These are phyloP conservation scores for Lutraria rhynchaena DNA, from an alignment of 1,140 invertebrate genomes.

Conservation along the genomic window DNA sequence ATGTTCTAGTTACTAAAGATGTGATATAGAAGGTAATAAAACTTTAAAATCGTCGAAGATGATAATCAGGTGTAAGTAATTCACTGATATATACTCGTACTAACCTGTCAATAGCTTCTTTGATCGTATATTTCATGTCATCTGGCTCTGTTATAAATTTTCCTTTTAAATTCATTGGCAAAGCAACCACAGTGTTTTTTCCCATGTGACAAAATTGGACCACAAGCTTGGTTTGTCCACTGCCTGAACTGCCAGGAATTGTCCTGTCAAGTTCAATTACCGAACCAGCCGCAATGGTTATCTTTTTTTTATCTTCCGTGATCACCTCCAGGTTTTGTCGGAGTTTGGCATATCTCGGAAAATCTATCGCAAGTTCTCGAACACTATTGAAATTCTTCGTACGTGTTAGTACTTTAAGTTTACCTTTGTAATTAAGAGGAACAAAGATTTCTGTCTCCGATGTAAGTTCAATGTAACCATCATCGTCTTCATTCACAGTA, in stretches of 20 bases:
- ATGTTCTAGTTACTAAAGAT: too few relatives aligned
- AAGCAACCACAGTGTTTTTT: not conserved
- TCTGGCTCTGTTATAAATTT: constrained; percentile 28
- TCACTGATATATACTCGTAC: too few relatives aligned
- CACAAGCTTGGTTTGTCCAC: not conserved
- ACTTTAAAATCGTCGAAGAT: too few relatives aligned
- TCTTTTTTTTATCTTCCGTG: not conserved
- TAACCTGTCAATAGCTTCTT: constrained; percentile 46
- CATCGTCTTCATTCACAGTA: not conserved
- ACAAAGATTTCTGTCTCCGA: constrained; percentile 35
- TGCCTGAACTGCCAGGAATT: constrained; percentile 8
- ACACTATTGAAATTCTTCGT: constrained; percentile 21
- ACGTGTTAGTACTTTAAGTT: constrained; percentile 28
- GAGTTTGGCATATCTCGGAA: constrained; percentile 46
- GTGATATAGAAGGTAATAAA: too few relatives aligned
- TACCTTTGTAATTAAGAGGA: constrained; percentile 49
- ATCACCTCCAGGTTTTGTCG: constrained; percentile 2
- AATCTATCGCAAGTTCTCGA: constrained; percentile 10
- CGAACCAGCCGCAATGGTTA: constrained; percentile 14
- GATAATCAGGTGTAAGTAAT: too few relatives aligned
- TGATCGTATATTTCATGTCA: constrained; percentile 33
- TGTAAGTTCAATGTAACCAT: not conserved
- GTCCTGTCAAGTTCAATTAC: constrained; percentile 45
- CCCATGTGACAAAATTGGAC: not conserved
- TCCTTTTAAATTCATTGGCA: constrained; percentile 1